Evolutionary conservation across 2,113 vertebrate species (phyloP), one percentile per base, ranked within the genome.

Genomic region (Oreocharis arfaki): DNA sequence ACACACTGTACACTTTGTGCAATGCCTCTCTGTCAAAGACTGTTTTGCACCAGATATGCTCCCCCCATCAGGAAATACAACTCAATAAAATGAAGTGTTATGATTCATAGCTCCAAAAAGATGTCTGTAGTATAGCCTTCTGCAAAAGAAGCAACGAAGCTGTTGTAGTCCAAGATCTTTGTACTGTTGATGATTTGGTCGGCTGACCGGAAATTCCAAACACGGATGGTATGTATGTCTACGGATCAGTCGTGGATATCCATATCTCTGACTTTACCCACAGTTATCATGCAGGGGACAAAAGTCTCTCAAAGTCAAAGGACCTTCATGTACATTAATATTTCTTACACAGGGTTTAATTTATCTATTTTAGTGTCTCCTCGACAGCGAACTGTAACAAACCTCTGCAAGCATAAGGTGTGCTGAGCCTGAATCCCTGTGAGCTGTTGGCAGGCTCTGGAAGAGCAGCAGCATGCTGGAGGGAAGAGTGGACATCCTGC

Each of bases 181-280:
- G 10, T 39, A 20, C 9, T 35, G 24, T 13, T 15, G 2, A 9
- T 42, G 37, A 32, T 27, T 52, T 68, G 53, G 22, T n/a, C 30
- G 37, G 24, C 28, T 77, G 69, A 46, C 33, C 11, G 17, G 69
- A 35, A 4, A 27, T 44, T 42, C 41, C 33, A 24, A 61, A 44
- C 18, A 53, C 0, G 3, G 56, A 37, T 28, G 24, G 11, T 30
- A 1, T 3, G 6, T 16, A 23, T 10, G 9, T 6, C 41, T 37
- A 4, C 9, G 13, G 24, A 28, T 41, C 52, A 37, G 19, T 30
- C 3, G 1, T 39, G 30, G 20, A 28, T 52, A 39, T 3, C 64
- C 18, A 1, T 15, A 6, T 19, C 23, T 90, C 65, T 56, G 83
- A 79, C 30, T 71, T 70, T 30, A 28, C 16, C 61, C 27, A 16